Evolutionary conservation across 2,113 vertebrate species (phyloP), one percentile per base, ranked within the genome.

Genomic region (Myiopsitta monachus): DNA sequence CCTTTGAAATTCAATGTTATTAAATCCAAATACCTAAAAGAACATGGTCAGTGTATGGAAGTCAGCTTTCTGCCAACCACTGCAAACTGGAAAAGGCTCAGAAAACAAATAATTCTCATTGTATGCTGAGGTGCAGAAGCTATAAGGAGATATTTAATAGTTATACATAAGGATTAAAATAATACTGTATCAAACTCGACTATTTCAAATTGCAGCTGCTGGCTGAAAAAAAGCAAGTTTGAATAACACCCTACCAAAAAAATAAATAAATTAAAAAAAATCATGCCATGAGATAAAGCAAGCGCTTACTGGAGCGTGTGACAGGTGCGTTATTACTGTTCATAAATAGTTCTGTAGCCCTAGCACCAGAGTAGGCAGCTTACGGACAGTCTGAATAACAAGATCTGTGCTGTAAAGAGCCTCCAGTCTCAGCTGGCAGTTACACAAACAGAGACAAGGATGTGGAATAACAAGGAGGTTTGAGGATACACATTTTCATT

Each of bases 261-360:
- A 80, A 18, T 6, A 16, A 23, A 54, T 12, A 13, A n/a, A 4
- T 4, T 9, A 2, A 30, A 9, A 28, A 19, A 6, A 10, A 55
- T 57, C 36, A 11, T 33, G 15, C 13, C 64, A 84, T 22, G 28
- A 90, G 46, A 67, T 87, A 93, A 87, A 89, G 67, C 2, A 0
- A 93, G 41, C 12, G 52, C 23, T 91, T 67, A 57, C 76, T 76
- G 67, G 62, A 94, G 72, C 5, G 0, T 91, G 68, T 79, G 70
- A 91, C 87, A 83, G 72, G 80, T 88, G 66, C 83, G 55, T 93
- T 88, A 93, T 83, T 83, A 70, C 55, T 39, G 72, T 79, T 91
- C 23, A 1, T 86, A 88, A 94, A 85, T n/a, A 88, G 55, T 62
- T 79, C 61, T 70, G 67, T 51, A 88, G 67, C 27, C 46, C 43